Conservation (phyloP, 2,113 vertebrate species). For the Solea senegalensis region DNA sequence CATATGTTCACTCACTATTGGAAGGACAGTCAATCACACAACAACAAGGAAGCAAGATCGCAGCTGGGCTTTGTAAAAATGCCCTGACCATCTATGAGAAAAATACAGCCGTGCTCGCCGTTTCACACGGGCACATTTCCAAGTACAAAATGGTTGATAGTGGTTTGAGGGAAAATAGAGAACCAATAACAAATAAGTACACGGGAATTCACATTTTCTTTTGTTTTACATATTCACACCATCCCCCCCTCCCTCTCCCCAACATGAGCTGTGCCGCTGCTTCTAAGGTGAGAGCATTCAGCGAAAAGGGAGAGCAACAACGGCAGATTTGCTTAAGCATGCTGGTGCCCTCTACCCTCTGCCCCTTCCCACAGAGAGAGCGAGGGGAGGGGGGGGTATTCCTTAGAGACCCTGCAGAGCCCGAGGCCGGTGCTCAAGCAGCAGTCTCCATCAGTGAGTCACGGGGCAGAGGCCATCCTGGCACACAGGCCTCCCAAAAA, state of each 20-base stretch:
- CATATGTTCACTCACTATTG: constrained; percentile 74
- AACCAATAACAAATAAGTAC: constrained; percentile 79
- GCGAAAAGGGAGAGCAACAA: constrained; percentile 74
- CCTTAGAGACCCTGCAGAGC: constrained; percentile 76
- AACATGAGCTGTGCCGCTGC: constrained; percentile 65
- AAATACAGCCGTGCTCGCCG: constrained; percentile 59
- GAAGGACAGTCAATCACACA: constrained; percentile 73
- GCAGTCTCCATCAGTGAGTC: constrained; percentile 84
- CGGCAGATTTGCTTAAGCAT: constrained; percentile 82
- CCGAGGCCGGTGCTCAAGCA: constrained; percentile 78
- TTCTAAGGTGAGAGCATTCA: constrained; percentile 77
- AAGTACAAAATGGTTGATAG: constrained; percentile 77
- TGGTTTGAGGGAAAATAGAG: constrained; percentile 77
- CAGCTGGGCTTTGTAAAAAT: constrained; percentile 68
- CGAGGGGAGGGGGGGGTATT: constrained; percentile 63
- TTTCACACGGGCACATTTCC: constrained; percentile 71
- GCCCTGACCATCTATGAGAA: constrained; percentile 68
- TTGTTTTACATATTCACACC: constrained; percentile 80
- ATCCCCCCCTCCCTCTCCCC: constrained; percentile 32
- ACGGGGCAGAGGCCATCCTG: constrained; percentile 83
- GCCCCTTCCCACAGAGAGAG: constrained; percentile 76
- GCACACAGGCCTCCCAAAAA: constrained; percentile 83
- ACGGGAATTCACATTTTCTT: constrained; percentile 80
- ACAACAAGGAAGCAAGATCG: constrained; percentile 60
- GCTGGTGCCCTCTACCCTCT: constrained; percentile 81